phyloP scores from a whole-genome alignment of 2,888 invertebrate species.

The Xylota segnis region DNA sequence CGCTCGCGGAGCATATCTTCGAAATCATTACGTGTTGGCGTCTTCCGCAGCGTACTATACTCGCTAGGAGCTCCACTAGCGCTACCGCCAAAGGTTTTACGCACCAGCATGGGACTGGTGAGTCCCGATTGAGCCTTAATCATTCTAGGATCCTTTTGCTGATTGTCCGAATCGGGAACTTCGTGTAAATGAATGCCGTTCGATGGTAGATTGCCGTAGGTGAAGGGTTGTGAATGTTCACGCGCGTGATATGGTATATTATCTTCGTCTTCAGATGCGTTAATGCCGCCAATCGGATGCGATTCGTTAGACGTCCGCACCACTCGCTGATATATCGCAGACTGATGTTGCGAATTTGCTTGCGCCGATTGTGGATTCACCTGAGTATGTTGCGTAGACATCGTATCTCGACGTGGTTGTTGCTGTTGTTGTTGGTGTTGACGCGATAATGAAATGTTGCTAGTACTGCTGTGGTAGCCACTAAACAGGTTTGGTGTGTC shows the following conservation, averaged over 20 bases:
- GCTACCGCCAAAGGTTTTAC: slow-evolving; percentile 87
- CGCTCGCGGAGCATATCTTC: slow-evolving; percentile 84
- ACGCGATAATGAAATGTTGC: slow-evolving; percentile 76
- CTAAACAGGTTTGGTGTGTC: slow-evolving; percentile 77
- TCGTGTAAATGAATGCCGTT: slow-evolving; percentile 78
- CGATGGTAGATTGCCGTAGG: slow-evolving; percentile 89
- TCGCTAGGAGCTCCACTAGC: slow-evolving; percentile 79
- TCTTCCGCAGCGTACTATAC: slow-evolving; percentile 80
- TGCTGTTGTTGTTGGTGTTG: slow-evolving; percentile 11
- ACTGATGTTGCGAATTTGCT: slow-evolving; percentile 80
- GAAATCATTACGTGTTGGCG: slow-evolving; percentile 83
- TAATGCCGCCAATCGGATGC: slow-evolving; percentile 35
- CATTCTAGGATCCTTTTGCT: slow-evolving; percentile 84
- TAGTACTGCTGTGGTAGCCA: slow-evolving; percentile 69
- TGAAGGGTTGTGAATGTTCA: slow-evolving; percentile 94
- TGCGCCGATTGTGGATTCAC: slow-evolving; percentile 51
- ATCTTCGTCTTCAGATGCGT: slow-evolving; percentile 81
- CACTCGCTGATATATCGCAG: slow-evolving; percentile 84
- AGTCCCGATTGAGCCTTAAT: slow-evolving; percentile 90
- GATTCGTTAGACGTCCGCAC: slow-evolving; percentile 83
- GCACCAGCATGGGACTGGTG: slow-evolving; percentile 93
- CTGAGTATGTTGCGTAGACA: slow-evolving; percentile 67
- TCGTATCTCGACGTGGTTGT: slow-evolving; percentile 48
- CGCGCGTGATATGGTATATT: slow-evolving; percentile 96
- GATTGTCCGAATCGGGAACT: slow-evolving; percentile 83